These are phyloP conservation scores for Caenorhabditis zanzibari DNA, from an alignment of 2,888 invertebrate species.

Conservation along the genomic window DNA sequence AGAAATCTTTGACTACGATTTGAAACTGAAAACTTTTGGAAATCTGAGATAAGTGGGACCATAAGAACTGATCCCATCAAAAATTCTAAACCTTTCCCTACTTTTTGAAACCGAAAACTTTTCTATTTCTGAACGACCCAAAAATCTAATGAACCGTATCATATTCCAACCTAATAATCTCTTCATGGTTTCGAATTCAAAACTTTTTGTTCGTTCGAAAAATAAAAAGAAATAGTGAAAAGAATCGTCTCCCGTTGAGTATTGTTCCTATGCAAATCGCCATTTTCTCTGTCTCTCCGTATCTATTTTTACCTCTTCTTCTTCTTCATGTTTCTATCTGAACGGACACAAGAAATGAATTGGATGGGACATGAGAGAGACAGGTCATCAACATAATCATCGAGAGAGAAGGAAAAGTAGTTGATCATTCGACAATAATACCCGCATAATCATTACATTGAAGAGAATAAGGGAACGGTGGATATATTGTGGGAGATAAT, in stretches of 20 bases:
- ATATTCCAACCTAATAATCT: conserved; percentile 22
- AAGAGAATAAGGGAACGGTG: background rate
- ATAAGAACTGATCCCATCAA: no score
- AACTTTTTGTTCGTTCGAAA: background rate
- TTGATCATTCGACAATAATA: conserved; percentile 51
- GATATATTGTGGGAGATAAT: background rate
- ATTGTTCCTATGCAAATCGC: conserved; percentile 53
- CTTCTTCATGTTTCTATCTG: conserved; percentile 15
- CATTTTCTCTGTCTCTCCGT: conserved; percentile 2
- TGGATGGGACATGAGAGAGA: conserved; percentile 26
- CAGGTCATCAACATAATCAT: conserved; percentile 52
- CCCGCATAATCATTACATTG: conserved; percentile 49
- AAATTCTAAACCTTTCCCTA: no score
- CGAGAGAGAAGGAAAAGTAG: conserved; percentile 5
- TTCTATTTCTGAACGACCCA: conserved; percentile 16
- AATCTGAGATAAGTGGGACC: no score
- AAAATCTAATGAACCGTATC: conserved; percentile 41
- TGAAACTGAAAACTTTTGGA: no score
- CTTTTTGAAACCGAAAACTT: background rate
- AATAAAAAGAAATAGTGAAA: conserved; percentile 21
- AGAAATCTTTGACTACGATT: no score
- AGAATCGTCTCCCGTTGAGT: conserved; percentile 32
- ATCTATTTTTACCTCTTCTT: background rate
- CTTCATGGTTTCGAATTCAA: background rate
- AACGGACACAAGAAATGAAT: conserved; percentile 35